These are phyloP conservation scores for Ascidia mentula DNA, from an alignment of 23 tunicate species.

Conservation along the genomic window DNA sequence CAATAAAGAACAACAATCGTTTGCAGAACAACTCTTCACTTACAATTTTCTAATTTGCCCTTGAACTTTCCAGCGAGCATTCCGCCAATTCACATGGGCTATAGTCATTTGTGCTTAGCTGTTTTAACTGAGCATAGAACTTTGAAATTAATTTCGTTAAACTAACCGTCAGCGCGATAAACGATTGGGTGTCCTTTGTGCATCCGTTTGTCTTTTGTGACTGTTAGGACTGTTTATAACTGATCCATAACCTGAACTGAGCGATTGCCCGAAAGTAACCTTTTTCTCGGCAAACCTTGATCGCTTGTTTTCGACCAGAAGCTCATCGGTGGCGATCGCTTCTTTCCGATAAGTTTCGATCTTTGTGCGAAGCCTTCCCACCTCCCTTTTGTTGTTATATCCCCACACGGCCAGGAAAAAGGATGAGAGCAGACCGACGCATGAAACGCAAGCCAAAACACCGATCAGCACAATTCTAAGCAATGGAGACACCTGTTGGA, in stretches of 20 bases:
- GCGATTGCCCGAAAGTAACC: not conserved
- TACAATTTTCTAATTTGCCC: no score
- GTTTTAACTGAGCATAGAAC: no score
- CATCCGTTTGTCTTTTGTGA: not conserved
- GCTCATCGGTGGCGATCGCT: not conserved
- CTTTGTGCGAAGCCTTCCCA: not conserved
- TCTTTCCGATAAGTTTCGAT: not conserved
- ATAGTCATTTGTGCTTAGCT: no score
- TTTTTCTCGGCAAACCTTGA: not conserved
- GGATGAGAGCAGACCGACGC: not conserved
- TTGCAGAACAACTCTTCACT: no score
- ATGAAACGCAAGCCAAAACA: not conserved
- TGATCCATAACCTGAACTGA: not conserved
- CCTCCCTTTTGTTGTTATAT: not conserved
- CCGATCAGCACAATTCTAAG: not conserved
- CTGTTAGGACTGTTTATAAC: not conserved
- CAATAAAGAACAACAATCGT: no score
- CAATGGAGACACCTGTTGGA: not conserved
- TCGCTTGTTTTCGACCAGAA: not conserved
- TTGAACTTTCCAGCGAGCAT: no score
- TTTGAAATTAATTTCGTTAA: no score
- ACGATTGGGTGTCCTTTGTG: not conserved
- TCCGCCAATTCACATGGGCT: no score
- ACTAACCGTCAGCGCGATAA: not conserved
- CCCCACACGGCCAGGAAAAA: conserved; percentile 3